Base-by-base conservation (phyloP, 2,113 vertebrate species). In the Orientallactaga bullata region DNA sequence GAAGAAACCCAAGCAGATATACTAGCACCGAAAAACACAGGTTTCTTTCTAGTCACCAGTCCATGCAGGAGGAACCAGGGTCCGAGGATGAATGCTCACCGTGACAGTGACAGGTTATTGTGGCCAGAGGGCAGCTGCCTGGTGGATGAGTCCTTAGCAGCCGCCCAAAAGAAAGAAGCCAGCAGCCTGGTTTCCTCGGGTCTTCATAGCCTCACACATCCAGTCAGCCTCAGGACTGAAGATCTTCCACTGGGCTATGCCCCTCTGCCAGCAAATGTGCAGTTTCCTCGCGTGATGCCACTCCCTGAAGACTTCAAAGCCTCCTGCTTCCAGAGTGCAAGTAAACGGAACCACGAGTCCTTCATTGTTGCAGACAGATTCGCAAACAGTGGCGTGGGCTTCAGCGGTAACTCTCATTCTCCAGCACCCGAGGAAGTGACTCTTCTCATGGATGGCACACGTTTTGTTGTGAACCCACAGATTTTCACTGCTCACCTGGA, bases 401-500 rank as follows among this genome's bases (percentile, higher is more conserved):
- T 98, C 71, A 94, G 91, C 95, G 91, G 78, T 94, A 97, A 2
- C 5, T 39, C 96, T 1, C 97, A 98, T 63, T n/a, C 97, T 30
- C 97, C 89, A 55, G 94, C 98, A 5, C 97, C 97, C 51, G 98
- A 98, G 94, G 98, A 98, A 69, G 98, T 99, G 93, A 98, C 98
- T 0, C 98, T 99, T 35, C 97, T 99, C 63, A 98, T 99, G 8
- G 98, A 99, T 7, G 98, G 98, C 78, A 98, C 98, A 16, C 98
- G 98, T 66, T 99, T 99, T 93, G 98, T 98, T 37, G 98, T 99
- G 91, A 98, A 99, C 28, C 98, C 98, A 7, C 98, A 98, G 24
- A 98, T 98, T 88, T 99, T 99, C 96, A 98, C 98, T 18, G 98
- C 98, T 93, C 98, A 99, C 91, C 98, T 98, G 28, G 98, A 99